Evolutionary conservation across 2,888 invertebrate genomes (phyloP).

Genomic region (Pycnomerus fuliginosus): DNA sequence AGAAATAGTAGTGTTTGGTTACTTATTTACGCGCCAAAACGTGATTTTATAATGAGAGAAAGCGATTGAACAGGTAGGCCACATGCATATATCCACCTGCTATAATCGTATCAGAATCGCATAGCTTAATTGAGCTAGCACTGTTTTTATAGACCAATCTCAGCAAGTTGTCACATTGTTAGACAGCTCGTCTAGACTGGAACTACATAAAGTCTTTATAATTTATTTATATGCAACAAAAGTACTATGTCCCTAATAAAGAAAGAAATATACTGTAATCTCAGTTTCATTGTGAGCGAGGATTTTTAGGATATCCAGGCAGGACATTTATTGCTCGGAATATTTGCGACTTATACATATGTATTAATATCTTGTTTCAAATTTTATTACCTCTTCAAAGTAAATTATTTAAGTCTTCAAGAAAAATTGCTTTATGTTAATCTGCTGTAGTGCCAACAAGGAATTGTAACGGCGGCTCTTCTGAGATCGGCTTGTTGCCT

Average conservation of each 20-base stretch:
- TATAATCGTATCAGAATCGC: too few relatives aligned
- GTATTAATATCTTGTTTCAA: slow-evolving; percentile 1
- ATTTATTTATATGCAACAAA: not conserved
- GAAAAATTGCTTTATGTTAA: too few relatives aligned
- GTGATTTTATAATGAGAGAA: slow-evolving; percentile 22
- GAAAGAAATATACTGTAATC: slow-evolving; percentile 2
- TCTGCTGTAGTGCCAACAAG: too few relatives aligned
- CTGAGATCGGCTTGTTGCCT: too few relatives aligned
- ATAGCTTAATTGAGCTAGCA: too few relatives aligned
- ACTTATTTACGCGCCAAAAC: slow-evolving; percentile 1
- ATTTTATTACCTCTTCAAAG: slow-evolving; percentile 1
- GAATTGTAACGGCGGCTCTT: too few relatives aligned
- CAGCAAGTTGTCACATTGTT: too few relatives aligned
- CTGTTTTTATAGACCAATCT: too few relatives aligned
- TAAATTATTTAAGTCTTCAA: too few relatives aligned
- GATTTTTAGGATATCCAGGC: not conserved
- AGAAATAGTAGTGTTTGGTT: not conserved
- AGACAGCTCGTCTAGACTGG: too few relatives aligned
- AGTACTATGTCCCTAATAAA: not conserved
- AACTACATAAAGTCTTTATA: not conserved
- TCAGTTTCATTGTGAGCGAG: not conserved
- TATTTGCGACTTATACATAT: slow-evolving; percentile 5
- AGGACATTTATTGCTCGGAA: slow-evolving; percentile 6
- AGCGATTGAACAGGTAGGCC: slow-evolving; percentile 24
- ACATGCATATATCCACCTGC: slow-evolving; percentile 29